Evolutionary conservation across 2,888 invertebrate species (phyloP), one percentile per base, ranked within the genome.

Genomic region (Cryptus viduatorius): DNA sequence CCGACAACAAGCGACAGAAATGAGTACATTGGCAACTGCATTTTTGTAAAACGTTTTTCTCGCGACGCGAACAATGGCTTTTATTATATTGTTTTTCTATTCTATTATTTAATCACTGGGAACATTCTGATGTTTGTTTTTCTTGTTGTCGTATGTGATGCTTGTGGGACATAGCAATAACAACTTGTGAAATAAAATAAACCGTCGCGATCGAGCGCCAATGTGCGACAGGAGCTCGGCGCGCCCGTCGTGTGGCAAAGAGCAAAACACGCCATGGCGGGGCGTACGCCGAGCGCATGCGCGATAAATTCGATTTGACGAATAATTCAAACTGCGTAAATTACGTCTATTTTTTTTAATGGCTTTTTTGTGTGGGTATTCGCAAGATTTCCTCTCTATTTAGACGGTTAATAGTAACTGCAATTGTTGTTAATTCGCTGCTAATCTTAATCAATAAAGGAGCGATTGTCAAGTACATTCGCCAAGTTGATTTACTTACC

Each of bases 1-100:
- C 59, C 42, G 56, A 82, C 61, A 10, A 82, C 56, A 4, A 84
- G 2, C 42, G 48, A 75, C n/a, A 71, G 59, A 14, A 78, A 75
- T 14, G 73, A 19, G 16, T 56, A 65, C 16, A 53, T 48, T 42
- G 73, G 24, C 37, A 81, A 48, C 64, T 31, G 53, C 84, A 84
- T 84, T 4, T 53, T 81, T 48, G 29, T 16, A 46, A 37, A 37
- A 8, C 37, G 37, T 37, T 37, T 37, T 37, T 37, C 37, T 37
- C 37, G 37, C 37, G 37, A 37, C 8, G 5, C 8, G 4, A 4
- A 8, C 37, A 37, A 37, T 37, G 37, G 7, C 8, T 37, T 37
- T 37, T 37, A 37, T 37, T 37, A 7, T 8, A 37, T 7, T 1
- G 37, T 37, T 19, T 10, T 12, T 56, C 12, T 10, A 56, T 56